Conservation (phyloP, 1,140 invertebrate genomes). For the Argopecten irradians region DNA sequence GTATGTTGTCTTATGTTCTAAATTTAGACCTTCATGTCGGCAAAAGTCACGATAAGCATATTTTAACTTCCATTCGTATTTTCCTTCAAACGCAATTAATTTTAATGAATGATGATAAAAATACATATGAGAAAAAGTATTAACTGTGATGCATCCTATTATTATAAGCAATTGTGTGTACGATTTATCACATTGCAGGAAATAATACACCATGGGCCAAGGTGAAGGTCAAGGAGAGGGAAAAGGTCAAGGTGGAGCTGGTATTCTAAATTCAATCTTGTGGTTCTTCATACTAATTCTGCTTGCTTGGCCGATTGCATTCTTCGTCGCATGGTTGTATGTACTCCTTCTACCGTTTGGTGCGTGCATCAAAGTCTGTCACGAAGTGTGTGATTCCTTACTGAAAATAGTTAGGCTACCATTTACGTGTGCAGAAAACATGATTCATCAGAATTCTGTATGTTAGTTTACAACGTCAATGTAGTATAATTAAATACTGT, state of each 20-base stretch:
- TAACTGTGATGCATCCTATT: too few relatives aligned
- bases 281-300: constrained; percentile 74
- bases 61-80: too few relatives aligned
- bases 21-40: too few relatives aligned
- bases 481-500: too few relatives aligned
- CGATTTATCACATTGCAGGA: neutral
- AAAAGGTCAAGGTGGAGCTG: constrained; percentile 53
- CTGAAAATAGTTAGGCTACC: constrained; percentile 71
- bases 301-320: constrained; percentile 73
- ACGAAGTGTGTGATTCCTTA: constrained; percentile 67
- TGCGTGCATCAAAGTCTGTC: constrained; percentile 69
- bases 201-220: constrained; percentile 50
- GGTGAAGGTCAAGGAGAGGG: constrained; percentile 57
- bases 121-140: too few relatives aligned
- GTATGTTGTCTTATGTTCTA: too few relatives aligned
- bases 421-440: constrained; percentile 72
- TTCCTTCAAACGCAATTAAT: too few relatives aligned
- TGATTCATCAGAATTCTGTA: constrained; percentile 73
- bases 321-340: constrained; percentile 74
- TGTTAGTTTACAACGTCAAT: constrained; percentile 58
- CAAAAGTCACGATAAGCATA: too few relatives aligned
- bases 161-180: neutral
- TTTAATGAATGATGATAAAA: too few relatives aligned
- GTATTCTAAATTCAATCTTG: constrained; percentile 69
- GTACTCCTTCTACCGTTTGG: constrained; percentile 73